Percentiles rank a stretch among this genome's conserved stretches.
Evolutionary conservation across 2,113 vertebrate genomes (phyloP).

Genomic region (Chionis minor): DNA sequence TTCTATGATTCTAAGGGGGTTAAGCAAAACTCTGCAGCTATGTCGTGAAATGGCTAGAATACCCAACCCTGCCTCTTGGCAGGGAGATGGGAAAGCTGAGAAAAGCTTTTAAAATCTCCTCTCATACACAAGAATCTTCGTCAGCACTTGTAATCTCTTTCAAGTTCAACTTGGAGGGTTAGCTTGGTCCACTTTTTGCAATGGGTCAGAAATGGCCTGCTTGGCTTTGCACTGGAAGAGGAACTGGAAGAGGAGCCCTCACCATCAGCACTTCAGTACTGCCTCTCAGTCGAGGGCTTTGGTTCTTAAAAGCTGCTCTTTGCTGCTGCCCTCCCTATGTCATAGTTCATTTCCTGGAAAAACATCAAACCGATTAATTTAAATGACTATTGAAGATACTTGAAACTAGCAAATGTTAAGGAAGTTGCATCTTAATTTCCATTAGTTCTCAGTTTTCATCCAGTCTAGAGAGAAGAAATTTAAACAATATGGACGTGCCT

Average conservation of each 20-base stretch:
- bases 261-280: no score
- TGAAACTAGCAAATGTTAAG: not conserved
- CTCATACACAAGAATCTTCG: not conserved
- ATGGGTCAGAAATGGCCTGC: not conserved
- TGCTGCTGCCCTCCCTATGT: not conserved
- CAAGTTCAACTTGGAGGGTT: not conserved
- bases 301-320: not conserved
- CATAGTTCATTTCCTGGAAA: not conserved
- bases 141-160: not conserved
- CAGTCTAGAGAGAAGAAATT: not conserved
- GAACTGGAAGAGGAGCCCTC: not conserved
- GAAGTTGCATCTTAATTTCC: not conserved
- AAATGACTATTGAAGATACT: not conserved
- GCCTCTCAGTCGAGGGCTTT: not conserved
- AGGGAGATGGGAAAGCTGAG: not conserved
- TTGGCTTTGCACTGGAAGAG: not conserved
- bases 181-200: not conserved
- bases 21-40: not conserved
- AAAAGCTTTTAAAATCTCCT: not conserved
- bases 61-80: not conserved
- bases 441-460: not conserved
- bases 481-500: not conserved
- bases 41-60: not conserved
- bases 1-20: no score
- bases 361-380: not conserved